Percentiles rank a stretch among this genome's conserved stretches.
phyloP scores from a whole-genome alignment of 2,888 invertebrate genomes.

The Temnothorax ravouxi region DNA sequence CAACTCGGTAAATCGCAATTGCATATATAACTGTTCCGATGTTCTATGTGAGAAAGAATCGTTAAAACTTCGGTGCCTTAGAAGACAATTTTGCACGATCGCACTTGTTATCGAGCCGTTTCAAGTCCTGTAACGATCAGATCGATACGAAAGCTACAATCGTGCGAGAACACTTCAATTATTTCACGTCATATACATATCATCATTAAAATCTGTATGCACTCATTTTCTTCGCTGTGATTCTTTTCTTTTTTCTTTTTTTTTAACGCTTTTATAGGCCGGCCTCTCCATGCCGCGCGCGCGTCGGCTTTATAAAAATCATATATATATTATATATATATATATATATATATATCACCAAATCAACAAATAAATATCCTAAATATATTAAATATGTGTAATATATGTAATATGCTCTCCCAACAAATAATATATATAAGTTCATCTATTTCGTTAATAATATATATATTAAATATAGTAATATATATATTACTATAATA shows the following conservation, averaged over 20 bases:
- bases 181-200: slow-evolving; percentile 40
- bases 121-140: not conserved
- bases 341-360: slow-evolving; percentile 79
- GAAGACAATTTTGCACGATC: slow-evolving; percentile 43
- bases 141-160: slow-evolving; percentile 17
- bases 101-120: slow-evolving; percentile 35
- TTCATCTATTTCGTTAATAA: slow-evolving; percentile 65
- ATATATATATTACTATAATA: slow-evolving; percentile 62
- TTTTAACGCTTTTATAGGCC: slow-evolving; percentile 58
- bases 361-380: slow-evolving; percentile 86
- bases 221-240: slow-evolving; percentile 39
- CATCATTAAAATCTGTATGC: slow-evolving; percentile 47
- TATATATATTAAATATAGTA: slow-evolving; percentile 60
- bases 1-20: slow-evolving; percentile 24
- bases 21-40: slow-evolving; percentile 18
- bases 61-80: slow-evolving; percentile 34
- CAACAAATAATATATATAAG: slow-evolving; percentile 84
- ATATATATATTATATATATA: slow-evolving; percentile 58
- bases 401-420: slow-evolving; percentile 83
- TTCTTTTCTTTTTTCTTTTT: slow-evolving; percentile 1
- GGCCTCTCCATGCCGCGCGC: slow-evolving; percentile 51
- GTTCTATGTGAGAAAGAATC: slow-evolving; percentile 19
- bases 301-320: slow-evolving; percentile 74
- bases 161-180: slow-evolving; percentile 47
- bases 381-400: slow-evolving; percentile 84